A percentile compares a stretch with the other conserved stretches of the same genome.
Evolutionary conservation across 2,888 invertebrate genomes (phyloP).

Genomic region (Chalcis sispes): DNA sequence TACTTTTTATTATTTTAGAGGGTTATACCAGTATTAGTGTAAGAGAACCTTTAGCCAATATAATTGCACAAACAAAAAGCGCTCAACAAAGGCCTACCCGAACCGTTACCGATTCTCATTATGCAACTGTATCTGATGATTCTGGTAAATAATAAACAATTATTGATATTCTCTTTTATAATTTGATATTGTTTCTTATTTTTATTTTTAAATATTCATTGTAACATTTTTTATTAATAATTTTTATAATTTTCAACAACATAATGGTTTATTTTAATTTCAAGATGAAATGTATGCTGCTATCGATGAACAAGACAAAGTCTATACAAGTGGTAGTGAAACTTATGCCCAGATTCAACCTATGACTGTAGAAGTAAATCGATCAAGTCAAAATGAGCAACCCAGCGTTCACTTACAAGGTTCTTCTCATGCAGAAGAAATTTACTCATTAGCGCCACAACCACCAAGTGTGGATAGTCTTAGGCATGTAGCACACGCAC

Average conservation of each 20-base stretch:
- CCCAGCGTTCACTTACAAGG: slow-evolving; percentile 73
- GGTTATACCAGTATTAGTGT: slow-evolving; percentile 95
- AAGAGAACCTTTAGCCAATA: slow-evolving; percentile 89
- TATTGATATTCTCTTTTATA: not conserved
- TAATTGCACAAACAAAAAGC: slow-evolving; percentile 81
- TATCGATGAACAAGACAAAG: slow-evolving; percentile 85
- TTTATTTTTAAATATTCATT: not conserved
- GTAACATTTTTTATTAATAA: not conserved
- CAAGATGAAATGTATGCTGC: slow-evolving; percentile 94
- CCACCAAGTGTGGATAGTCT: slow-evolving; percentile 82
- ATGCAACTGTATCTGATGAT: slow-evolving; percentile 94
- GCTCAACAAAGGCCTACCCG: slow-evolving; percentile 71
- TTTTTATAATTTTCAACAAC: not conserved
- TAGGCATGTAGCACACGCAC: slow-evolving; percentile 79
- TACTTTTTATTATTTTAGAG: slow-evolving; percentile 78
- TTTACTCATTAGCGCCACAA: slow-evolving; percentile 75
- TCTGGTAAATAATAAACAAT: slow-evolving; percentile 80
- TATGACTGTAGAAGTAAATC: slow-evolving; percentile 74
- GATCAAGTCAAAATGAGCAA: slow-evolving; percentile 70
- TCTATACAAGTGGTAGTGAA: slow-evolving; percentile 88
- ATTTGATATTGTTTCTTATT: not conserved
- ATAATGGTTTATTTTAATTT: slow-evolving; percentile 15
- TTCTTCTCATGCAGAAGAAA: slow-evolving; percentile 67
- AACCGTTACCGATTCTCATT: slow-evolving; percentile 82
- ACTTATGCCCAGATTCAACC: slow-evolving; percentile 91